Conservation (phyloP, 2,113 vertebrate species). For the Dicerorhinus sumatrensis region DNA sequence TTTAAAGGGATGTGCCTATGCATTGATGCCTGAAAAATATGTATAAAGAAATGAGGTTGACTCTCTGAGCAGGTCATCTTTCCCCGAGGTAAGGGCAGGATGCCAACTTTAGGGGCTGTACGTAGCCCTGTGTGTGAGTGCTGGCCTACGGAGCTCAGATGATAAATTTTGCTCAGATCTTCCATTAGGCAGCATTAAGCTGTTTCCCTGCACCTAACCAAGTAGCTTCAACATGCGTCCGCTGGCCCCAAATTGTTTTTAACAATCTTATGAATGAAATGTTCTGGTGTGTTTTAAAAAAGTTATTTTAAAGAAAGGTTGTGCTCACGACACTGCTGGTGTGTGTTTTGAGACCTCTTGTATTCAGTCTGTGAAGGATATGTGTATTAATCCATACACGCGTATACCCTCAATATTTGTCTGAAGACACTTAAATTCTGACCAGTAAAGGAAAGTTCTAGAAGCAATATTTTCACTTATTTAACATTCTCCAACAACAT, state of each 20-base stretch:
- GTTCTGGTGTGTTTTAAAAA: slow-evolving; percentile 66
- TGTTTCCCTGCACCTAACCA: slow-evolving; percentile 68
- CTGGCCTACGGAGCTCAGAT: not conserved
- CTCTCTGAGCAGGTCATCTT: slow-evolving; percentile 68
- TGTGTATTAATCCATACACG: slow-evolving; percentile 88
- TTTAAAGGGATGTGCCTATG: slow-evolving; percentile 86
- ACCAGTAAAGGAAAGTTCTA: slow-evolving; percentile 87
- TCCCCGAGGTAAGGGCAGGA: slow-evolving; percentile 52
- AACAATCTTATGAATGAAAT: slow-evolving; percentile 27
- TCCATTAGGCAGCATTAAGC: slow-evolving; percentile 43
- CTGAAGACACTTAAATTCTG: slow-evolving; percentile 83
- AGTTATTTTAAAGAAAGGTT: slow-evolving; percentile 64
- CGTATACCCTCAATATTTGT: slow-evolving; percentile 86
- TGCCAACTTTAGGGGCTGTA: not conserved
- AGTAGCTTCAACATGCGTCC: slow-evolving; percentile 64
- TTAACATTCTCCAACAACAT: slow-evolving; percentile 89
- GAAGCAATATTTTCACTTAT: slow-evolving; percentile 91
- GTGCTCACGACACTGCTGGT: slow-evolving; percentile 81
- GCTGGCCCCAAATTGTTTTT: slow-evolving; percentile 73
- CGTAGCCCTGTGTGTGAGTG: not conserved
- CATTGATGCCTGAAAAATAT: slow-evolving; percentile 81
- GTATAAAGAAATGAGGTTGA: slow-evolving; percentile 70
- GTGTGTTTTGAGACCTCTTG: slow-evolving; percentile 85
- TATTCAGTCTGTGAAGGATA: slow-evolving; percentile 88
- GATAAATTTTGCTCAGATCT: not conserved